phyloP scores from a whole-genome alignment of 2,888 invertebrate genomes.

The Tribolium freemani region DNA sequence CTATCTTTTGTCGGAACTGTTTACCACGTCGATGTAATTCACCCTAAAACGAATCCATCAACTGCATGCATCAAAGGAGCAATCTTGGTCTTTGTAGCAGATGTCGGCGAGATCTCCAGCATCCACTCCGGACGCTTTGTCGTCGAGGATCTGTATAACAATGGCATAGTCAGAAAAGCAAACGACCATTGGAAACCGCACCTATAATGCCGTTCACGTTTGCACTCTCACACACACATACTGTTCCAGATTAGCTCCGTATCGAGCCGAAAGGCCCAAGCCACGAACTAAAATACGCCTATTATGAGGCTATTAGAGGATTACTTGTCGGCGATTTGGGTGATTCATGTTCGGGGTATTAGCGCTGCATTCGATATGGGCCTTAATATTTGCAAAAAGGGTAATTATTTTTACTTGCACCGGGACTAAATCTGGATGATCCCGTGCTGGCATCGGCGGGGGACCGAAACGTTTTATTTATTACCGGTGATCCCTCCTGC shows the following conservation, averaged over 20 bases:
- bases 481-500: conserved; percentile 2
- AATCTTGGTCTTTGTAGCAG: conserved; percentile 25
- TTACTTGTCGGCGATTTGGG: conserved; percentile 34
- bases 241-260: conserved; percentile 18
- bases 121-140: conserved; percentile 15
- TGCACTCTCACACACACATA: conserved; percentile 18
- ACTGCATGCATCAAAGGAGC: conserved; percentile 11
- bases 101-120: conserved; percentile 1
- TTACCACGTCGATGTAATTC: not conserved
- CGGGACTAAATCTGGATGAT: conserved; percentile 26
- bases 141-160: conserved; percentile 6
- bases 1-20: not conserved
- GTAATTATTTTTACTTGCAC: conserved; percentile 33
- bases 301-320: conserved; percentile 40
- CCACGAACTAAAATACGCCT: conserved; percentile 27
- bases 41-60: conserved; percentile 21
- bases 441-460: not conserved
- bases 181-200: conserved; percentile 30
- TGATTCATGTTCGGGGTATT: conserved; percentile 33
- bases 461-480: conserved; percentile 22
- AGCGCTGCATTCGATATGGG: conserved; percentile 26
- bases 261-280: conserved; percentile 30
- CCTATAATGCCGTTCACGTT: conserved; percentile 32
- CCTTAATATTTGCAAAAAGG: conserved; percentile 35
- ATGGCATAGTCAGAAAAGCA: conserved; percentile 34